Conservation (phyloP, 2,888 invertebrate species). For the Axea sp. region DNA sequence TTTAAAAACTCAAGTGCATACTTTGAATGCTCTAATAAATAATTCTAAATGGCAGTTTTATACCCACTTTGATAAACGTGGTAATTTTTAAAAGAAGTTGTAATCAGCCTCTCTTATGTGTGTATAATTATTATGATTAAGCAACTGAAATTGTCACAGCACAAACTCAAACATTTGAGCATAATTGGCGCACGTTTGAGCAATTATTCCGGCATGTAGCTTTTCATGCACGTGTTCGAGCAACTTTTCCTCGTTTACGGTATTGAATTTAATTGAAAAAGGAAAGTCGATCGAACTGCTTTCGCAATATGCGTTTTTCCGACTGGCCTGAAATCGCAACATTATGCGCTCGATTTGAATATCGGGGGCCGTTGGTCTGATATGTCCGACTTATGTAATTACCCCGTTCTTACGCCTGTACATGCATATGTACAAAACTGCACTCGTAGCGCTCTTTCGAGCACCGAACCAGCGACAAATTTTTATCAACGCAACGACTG, state of each 20-base stretch:
- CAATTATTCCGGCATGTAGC: neutral
- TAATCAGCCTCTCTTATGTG: too few species aligned
- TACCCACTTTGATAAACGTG: too few species aligned
- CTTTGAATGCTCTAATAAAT: too few species aligned
- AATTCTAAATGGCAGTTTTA: too few species aligned
- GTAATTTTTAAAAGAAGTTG: too few species aligned
- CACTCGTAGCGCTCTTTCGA: neutral
- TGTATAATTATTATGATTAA: too few species aligned
- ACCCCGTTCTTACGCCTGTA: constrained; percentile 11
- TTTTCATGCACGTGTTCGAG: neutral
- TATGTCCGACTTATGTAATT: constrained; percentile 49
- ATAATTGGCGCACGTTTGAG: too few species aligned
- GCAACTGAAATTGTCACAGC: too few species aligned
- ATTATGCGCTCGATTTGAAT: constrained; percentile 47
- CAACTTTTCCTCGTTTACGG: constrained; percentile 17
- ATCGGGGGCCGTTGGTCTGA: constrained; percentile 20
- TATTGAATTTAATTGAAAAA: constrained; percentile 35
- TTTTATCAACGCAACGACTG: constrained; percentile 20
- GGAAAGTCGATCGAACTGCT: constrained; percentile 49
- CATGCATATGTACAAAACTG: neutral
- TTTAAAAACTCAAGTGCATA: too few species aligned
- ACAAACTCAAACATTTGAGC: too few species aligned
- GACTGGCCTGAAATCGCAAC: constrained; percentile 18
- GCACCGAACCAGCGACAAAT: constrained; percentile 21
- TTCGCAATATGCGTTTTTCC: constrained; percentile 45